phyloP scores from a whole-genome alignment of 2,888 invertebrate species.

The Atethmia centrago region DNA sequence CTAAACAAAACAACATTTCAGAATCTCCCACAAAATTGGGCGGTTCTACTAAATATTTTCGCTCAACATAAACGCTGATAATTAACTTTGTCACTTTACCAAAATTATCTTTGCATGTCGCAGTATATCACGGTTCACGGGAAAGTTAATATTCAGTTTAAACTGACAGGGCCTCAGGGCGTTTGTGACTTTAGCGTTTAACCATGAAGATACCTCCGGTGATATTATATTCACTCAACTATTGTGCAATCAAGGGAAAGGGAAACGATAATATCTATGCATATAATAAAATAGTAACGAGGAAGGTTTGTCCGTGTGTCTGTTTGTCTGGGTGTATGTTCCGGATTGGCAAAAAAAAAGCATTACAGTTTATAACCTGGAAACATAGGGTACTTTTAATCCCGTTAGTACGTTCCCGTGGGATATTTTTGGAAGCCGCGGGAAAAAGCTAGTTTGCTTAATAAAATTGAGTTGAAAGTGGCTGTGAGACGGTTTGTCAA shows the following conservation, averaged over 20 bases:
- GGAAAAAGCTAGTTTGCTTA: too few species aligned
- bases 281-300: not conserved
- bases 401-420: too few species aligned
- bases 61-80: constrained; percentile 52
- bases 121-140: constrained; percentile 58
- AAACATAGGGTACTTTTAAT: too few species aligned
- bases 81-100: constrained; percentile 63
- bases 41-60: constrained; percentile 49
- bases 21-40: constrained; percentile 26
- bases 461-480: constrained; percentile 28
- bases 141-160: constrained; percentile 64
- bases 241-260: constrained; percentile 55
- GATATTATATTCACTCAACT: constrained; percentile 24
- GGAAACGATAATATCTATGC: constrained; percentile 12
- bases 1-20: constrained; percentile 14
- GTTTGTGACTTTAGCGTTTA: constrained; percentile 57
- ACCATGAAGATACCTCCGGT: constrained; percentile 47
- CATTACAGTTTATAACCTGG: too few species aligned
- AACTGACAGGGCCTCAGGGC: constrained; percentile 61
- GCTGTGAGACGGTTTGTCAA: not conserved
- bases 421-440: too few species aligned
- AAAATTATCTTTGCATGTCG: constrained; percentile 61
- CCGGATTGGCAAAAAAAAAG: too few species aligned
- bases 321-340: too few species aligned
- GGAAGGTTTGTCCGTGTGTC: too few species aligned